phyloP scores from a whole-genome alignment of 2,888 invertebrate genomes.

The Thereva nobilitata region DNA sequence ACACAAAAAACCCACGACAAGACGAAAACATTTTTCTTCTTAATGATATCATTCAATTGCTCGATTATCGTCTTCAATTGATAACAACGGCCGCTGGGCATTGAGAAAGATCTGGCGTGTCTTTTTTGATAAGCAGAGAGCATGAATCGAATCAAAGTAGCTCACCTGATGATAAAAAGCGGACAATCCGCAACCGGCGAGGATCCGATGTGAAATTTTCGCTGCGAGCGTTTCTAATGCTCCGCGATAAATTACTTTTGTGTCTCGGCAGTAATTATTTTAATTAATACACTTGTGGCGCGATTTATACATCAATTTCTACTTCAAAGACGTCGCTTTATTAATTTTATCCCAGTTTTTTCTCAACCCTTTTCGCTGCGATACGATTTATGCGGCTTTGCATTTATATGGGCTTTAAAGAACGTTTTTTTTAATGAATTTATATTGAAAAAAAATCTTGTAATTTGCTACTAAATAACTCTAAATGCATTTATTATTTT shows the following conservation, averaged over 20 bases:
- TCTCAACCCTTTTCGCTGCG: too few species aligned
- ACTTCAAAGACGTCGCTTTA: too few species aligned
- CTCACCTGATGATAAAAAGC: constrained; percentile 3
- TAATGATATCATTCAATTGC: constrained; percentile 42
- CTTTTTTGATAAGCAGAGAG: constrained; percentile 26
- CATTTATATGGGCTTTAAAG: too few species aligned
- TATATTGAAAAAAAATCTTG: too few species aligned
- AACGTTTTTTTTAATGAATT: too few species aligned
- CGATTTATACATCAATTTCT: background rate
- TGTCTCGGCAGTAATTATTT: background rate
- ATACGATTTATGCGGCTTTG: too few species aligned
- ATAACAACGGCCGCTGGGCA: constrained; percentile 27
- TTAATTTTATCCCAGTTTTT: too few species aligned
- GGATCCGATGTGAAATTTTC: constrained; percentile 28
- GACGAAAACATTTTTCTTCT: constrained; percentile 40
- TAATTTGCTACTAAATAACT: too few species aligned
- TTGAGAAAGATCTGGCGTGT: constrained; percentile 3
- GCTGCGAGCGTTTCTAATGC: constrained; percentile 26
- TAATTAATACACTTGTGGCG: too few species aligned
- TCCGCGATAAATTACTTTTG: constrained; percentile 13
- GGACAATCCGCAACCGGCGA: constrained; percentile 13
- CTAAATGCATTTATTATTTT: too few species aligned
- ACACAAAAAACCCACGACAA: constrained; percentile 34
- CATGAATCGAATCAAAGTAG: constrained; percentile 17
- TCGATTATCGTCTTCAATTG: constrained; percentile 41